These are phyloP conservation scores for Phainopepla nitens DNA, from an alignment of 2,113 vertebrate species.

Conservation along the genomic window DNA sequence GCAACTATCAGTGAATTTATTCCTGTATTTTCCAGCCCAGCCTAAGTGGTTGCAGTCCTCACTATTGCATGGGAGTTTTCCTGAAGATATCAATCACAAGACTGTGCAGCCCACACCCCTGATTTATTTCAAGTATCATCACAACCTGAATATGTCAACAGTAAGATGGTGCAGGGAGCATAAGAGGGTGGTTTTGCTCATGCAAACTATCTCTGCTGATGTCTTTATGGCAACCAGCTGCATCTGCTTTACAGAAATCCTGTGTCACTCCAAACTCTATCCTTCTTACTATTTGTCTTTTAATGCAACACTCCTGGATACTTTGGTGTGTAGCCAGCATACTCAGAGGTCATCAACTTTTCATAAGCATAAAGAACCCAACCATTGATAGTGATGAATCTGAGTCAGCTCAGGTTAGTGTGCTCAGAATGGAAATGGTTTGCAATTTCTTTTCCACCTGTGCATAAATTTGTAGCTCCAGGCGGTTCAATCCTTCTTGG, in stretches of 20 bases:
- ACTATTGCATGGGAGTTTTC: background rate
- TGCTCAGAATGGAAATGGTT: background rate
- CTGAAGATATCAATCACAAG: background rate
- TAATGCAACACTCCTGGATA: background rate
- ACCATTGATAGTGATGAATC: background rate
- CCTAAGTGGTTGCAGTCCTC: background rate
- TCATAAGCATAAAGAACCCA: background rate
- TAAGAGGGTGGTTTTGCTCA: background rate
- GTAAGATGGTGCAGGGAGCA: background rate
- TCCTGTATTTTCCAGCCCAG: background rate
- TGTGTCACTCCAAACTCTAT: background rate
- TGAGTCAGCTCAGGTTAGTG: background rate
- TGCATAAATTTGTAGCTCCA: background rate
- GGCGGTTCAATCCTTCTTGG: background rate
- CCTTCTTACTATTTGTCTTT: background rate
- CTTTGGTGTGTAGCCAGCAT: background rate
- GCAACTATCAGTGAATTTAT: accelerated
- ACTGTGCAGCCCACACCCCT: background rate
- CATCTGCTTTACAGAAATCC: background rate
- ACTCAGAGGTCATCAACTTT: background rate
- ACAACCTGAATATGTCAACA: background rate
- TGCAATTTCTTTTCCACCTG: background rate
- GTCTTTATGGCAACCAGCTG: background rate
- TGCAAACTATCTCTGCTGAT: background rate
- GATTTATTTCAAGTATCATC: background rate